Evolutionary conservation across 2,113 vertebrate genomes (phyloP), one percentile per base, ranked within the genome.

Genomic region (Corythoichthys intestinalis): DNA sequence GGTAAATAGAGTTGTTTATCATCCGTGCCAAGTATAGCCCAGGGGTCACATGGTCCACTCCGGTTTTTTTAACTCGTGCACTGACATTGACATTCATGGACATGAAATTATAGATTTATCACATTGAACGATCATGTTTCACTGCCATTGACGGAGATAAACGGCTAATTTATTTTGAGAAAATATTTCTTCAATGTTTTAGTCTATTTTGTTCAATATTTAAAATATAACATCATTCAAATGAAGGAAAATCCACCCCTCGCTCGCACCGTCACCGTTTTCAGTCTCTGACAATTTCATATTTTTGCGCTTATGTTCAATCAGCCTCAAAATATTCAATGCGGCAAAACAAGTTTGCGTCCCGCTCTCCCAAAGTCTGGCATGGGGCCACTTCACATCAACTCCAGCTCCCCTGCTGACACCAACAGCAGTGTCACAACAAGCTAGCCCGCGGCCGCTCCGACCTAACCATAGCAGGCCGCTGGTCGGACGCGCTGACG

Each of bases 391-490:
- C 69, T 76, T 65, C 41, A 71, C 6, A 14, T 62, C 64, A 41
- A 70, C 67, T 69, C 52, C 46, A 72, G 83, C 46, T 73, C 79
- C 82, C 41, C 70, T 66, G 85, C 88, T 86, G 88, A 91, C 86
- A 79, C 79, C 75, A 71, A 38, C 70, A 70, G 80, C 79, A 56
- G 79, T 87, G 86, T 90, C 91, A 88, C 83, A 85, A 81, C 62
- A 52, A 65, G 83, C 84, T 78, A 83, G 48, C 62, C 75, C 80
- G 65, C 15, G 6, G 76, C 79, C 48, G 63, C 78, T 79, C 78
- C 78, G 39, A n/a, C 2, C 65, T 89, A 90, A 91, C 86, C 89
- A 85, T 83, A 88, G 89, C 87, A 73, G 90, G 86, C 85, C 86
- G 80, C 67, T 87, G 85, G 88, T 89, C 86, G 85, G 67, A 76